Evolutionary conservation across 1,140 invertebrate species (phyloP), one percentile per base, ranked within the genome.

Genomic region (Argopecten irradians): DNA sequence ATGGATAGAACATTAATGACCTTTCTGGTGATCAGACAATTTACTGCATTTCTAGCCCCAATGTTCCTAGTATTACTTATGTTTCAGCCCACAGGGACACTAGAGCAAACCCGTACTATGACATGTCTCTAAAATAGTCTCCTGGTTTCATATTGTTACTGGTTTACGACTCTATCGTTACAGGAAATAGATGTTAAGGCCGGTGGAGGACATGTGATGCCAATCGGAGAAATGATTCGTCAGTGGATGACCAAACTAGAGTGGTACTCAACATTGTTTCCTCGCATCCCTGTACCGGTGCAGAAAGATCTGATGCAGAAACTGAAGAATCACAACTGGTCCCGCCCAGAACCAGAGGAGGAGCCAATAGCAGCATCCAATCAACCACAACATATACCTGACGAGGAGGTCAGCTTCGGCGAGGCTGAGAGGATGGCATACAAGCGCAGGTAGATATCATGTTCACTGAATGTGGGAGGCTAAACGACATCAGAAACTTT

Each of bases 251-350:
- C 98, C 35, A 99, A 99, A 95, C 96, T 99, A 82, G 99, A 99
- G 93, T 96, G 95, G 95, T 99, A 99, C 96, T 98, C 98, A 3
- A 99, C 99, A 9, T 96, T 99, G 19, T 99, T 99, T 95, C 99
- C 99, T 0, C 96, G 99, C 90, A 99, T 99, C 95, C 99, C 99
- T n/a, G 99, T 99, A 43, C 99, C 99, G 22, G 99, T 99, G 92
- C 98, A 99, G 96, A 98, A 97, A 93, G 92, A 93, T 84, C 91
- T 96, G 14, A 93, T 94, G 83, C 87, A 91, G 28, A 94, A 95
- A 83, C 43, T 95, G 87, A 92, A 93, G 86, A 89, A 92, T 14
- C 85, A 90, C 1, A 91, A 91, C 2, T 32, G 87, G 16, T 85
- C 88, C 35, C 34, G 41, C 0, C 36, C 86, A 0, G 32, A 41